Percentiles rank a stretch among this genome's conserved stretches.
These are phyloP conservation scores for Myotis yumanensis DNA, from an alignment of 2,113 vertebrate species.

Conservation along the genomic window DNA sequence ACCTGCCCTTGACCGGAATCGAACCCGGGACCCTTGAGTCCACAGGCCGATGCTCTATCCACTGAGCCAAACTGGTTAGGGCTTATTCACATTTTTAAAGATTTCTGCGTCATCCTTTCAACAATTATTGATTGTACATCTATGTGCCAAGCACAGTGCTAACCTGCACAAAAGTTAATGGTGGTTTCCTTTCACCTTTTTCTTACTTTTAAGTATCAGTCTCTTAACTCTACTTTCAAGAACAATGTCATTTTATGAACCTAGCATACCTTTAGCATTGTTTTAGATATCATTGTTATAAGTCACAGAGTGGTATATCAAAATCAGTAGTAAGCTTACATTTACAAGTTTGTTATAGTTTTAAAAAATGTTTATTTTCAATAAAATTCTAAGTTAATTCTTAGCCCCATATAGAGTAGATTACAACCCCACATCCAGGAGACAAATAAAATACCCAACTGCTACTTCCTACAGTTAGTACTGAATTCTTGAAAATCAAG, in stretches of 20 bases:
- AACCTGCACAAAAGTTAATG: not conserved
- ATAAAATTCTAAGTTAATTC: not conserved
- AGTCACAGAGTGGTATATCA: not conserved
- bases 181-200: not conserved
- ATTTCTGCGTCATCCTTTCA: not conserved
- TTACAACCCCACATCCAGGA: not conserved
- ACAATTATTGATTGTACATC: not conserved
- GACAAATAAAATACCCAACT: slow-evolving; percentile 40
- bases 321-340: not conserved
- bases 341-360: not conserved
- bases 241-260: not conserved
- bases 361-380: not conserved
- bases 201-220: not conserved
- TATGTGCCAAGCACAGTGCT: not conserved
- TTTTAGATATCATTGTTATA: not conserved
- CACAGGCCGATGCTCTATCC: too few species aligned
- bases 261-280: not conserved
- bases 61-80: too few species aligned
- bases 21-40: too few species aligned
- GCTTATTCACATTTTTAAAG: not conserved
- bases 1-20: too few species aligned
- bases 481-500: not conserved
- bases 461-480: not conserved
- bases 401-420: not conserved
- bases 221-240: slow-evolving; percentile 3